Evolutionary conservation across 2,797 vertebrate species (phyloP).

Genomic region (Spinibarbus caldwelli): DNA sequence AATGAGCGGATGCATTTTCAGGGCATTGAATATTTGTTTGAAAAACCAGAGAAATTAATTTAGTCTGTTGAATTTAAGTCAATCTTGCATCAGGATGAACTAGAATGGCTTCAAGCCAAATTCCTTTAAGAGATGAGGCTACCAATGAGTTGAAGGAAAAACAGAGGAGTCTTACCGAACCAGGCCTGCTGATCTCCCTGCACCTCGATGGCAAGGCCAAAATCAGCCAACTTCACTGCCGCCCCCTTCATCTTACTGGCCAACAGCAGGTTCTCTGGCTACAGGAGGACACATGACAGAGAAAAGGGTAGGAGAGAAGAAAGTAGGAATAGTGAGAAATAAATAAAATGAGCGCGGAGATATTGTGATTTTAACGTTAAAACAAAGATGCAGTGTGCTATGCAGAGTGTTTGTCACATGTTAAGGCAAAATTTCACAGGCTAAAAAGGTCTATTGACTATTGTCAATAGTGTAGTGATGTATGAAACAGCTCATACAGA

Average conservation of each 20-base stretch:
- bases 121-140: not conserved
- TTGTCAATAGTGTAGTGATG: not conserved
- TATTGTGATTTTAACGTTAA: not conserved
- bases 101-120: slow-evolving; percentile 1
- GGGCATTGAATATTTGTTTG: not conserved
- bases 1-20: not conserved
- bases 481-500: not conserved
- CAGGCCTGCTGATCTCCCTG: slow-evolving; percentile 98
- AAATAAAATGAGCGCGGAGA: not conserved
- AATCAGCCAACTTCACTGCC: slow-evolving; percentile 96
- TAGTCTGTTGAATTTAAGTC: not conserved
- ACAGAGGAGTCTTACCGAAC: slow-evolving; percentile 87
- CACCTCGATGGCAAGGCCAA: slow-evolving; percentile 97
- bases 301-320: not conserved
- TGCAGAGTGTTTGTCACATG: not conserved
- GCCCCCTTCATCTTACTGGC: slow-evolving; percentile 99
- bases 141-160: not conserved
- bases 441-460: not conserved
- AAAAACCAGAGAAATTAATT: not conserved
- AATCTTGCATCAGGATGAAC: not conserved
- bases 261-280: slow-evolving; percentile 97
- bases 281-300: slow-evolving; percentile 49
- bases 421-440: not conserved
- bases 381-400: not conserved
- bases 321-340: slow-evolving; percentile 8